Percentiles rank a stretch among this genome's conserved stretches.
These are phyloP conservation scores for Trinectes maculatus DNA, from an alignment of 2,113 vertebrate species.

Conservation along the genomic window DNA sequence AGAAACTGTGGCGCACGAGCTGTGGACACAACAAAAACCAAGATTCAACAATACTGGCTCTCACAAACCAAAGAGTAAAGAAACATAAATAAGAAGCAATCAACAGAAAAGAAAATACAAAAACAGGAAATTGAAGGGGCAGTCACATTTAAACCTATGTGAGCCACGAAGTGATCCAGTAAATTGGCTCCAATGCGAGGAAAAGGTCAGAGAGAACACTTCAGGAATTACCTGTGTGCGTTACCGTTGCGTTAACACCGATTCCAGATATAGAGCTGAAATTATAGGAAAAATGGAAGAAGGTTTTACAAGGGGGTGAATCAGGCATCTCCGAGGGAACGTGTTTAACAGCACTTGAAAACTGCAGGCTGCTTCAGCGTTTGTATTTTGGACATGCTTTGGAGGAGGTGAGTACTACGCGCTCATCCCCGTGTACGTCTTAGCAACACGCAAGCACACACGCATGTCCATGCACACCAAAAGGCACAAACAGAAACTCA, in stretches of 20 bases:
- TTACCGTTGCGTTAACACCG: constrained; percentile 4
- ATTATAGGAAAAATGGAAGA: constrained; percentile 21
- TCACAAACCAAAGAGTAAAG: constrained; percentile 11
- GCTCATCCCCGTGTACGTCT: constrained; percentile 46
- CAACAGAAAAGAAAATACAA: constrained; percentile 14
- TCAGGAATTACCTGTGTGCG: constrained; percentile 26
- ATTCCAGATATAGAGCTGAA: constrained; percentile 18
- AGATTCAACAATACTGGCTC: background rate
- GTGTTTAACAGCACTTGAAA: constrained; percentile 29
- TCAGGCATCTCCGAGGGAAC: constrained; percentile 37
- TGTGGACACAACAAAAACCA: background rate
- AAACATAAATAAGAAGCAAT: constrained; percentile 16
- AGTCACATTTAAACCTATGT: constrained; percentile 23
- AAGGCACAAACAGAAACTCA: constrained; percentile 64
- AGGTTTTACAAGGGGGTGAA: constrained; percentile 34
- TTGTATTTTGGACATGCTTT: constrained; percentile 61
- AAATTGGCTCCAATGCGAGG: constrained; percentile 14
- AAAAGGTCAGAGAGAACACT: constrained; percentile 35
- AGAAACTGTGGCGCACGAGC: constrained; percentile 17
- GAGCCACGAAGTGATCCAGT: constrained; percentile 23
- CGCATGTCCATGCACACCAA: constrained; percentile 45
- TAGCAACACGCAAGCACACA: constrained; percentile 48
- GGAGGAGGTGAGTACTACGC: constrained; percentile 56
- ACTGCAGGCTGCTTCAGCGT: constrained; percentile 38
- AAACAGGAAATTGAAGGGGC: constrained; percentile 33